phyloP scores from a whole-genome alignment of 2,888 invertebrate species.

The Syrphus vitripennis region DNA sequence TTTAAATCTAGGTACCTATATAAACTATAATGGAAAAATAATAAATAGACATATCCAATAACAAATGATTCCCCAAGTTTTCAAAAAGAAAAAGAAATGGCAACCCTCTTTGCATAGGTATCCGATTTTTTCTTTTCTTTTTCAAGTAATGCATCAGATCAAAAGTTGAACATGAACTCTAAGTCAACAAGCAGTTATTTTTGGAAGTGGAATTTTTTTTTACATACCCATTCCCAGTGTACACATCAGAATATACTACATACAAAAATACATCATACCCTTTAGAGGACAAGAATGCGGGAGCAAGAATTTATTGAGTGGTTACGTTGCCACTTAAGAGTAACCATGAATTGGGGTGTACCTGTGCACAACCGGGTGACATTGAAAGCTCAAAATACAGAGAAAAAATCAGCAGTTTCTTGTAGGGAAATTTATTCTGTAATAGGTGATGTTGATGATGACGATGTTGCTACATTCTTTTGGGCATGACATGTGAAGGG shows the following conservation, averaged over 20 bases:
- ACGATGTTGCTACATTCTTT: slow-evolving; percentile 57
- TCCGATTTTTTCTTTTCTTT: background rate
- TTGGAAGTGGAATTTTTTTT: slow-evolving; percentile 2
- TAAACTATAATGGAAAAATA: no score
- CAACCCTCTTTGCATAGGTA: background rate
- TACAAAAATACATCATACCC: background rate
- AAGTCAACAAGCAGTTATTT: slow-evolving; percentile 24
- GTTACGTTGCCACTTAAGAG: slow-evolving; percentile 51
- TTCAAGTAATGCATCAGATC: slow-evolving; percentile 6
- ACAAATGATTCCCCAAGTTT: no score
- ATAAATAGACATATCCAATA: no score
- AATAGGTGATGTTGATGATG: slow-evolving; percentile 44
- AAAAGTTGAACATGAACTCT: slow-evolving; percentile 17
- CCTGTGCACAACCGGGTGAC: slow-evolving; percentile 37
- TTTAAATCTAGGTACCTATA: no score
- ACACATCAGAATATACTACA: background rate
- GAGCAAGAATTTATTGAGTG: slow-evolving; percentile 63
- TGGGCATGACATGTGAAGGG: slow-evolving; percentile 62
- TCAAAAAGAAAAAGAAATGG: background rate
- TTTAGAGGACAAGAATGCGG: slow-evolving; percentile 40
- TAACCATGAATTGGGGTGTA: slow-evolving; percentile 45
- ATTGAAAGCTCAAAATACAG: slow-evolving; percentile 40
- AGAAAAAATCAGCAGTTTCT: slow-evolving; percentile 20
- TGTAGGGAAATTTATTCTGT: slow-evolving; percentile 41
- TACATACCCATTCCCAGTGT: background rate